These are phyloP conservation scores for Hanleya hanleyi DNA, from an alignment of 2,888 invertebrate genomes.

Conservation along the genomic window DNA sequence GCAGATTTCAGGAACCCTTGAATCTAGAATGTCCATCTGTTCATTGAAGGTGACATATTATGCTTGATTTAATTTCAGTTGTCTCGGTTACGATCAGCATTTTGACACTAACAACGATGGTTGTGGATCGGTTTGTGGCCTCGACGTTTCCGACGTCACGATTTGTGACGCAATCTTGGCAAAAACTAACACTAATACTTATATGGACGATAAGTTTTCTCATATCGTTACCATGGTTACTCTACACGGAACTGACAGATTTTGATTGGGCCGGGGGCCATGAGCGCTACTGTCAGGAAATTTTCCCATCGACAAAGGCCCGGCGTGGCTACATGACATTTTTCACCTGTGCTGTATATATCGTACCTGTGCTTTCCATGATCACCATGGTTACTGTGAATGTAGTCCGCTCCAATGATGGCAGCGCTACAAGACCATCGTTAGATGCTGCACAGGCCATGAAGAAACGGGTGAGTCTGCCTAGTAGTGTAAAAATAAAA, in stretches of 20 bases:
- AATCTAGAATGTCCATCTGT: too few relatives aligned
- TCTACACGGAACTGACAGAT: conserved; percentile 37
- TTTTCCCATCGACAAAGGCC: conserved; percentile 38
- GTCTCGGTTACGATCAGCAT: conserved; percentile 41
- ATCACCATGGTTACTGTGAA: conserved; percentile 35
- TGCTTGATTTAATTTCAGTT: conserved; percentile 33
- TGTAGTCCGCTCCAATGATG: not conserved
- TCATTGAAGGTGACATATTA: too few relatives aligned
- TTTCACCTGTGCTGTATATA: conserved; percentile 37
- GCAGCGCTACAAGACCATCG: not conserved
- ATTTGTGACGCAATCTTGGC: conserved; percentile 42
- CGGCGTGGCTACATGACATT: conserved; percentile 36
- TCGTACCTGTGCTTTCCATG: conserved; percentile 45
- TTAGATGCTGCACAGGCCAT: conserved; percentile 21
- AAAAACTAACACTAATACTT: conserved; percentile 28
- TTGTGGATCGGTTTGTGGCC: conserved; percentile 43
- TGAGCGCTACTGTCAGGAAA: conserved; percentile 38
- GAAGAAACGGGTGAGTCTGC: conserved; percentile 37
- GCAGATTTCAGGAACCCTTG: too few relatives aligned
- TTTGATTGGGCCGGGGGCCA: conserved; percentile 45
- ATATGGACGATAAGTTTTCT: conserved; percentile 38
- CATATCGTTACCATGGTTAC: conserved; percentile 42
- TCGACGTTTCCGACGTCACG: conserved; percentile 27
- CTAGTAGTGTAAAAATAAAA: too few relatives aligned
- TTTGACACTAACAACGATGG: conserved; percentile 39